A percentile compares a stretch with the other conserved stretches of the same genome.
These are phyloP conservation scores for Pachliopta kotzebuea DNA, from an alignment of 2,888 invertebrate genomes.

Conservation along the genomic window DNA sequence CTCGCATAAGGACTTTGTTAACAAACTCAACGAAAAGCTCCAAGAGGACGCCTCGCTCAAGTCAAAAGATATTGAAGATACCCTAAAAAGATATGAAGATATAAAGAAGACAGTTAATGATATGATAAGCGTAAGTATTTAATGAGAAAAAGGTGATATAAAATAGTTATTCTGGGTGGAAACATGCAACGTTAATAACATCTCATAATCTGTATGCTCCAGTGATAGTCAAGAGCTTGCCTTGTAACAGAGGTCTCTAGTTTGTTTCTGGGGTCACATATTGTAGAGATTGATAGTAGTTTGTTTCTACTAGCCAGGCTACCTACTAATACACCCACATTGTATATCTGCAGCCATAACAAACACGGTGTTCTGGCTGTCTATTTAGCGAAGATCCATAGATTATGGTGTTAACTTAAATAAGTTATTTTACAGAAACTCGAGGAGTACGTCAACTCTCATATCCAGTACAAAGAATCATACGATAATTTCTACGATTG, in stretches of 20 bases:
- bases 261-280: no score
- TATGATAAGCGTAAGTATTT: constrained; percentile 81
- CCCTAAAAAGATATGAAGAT: constrained; percentile 85
- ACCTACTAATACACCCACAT: no score
- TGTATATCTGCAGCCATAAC: no score
- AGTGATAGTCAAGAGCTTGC: no score
- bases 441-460: constrained; percentile 91
- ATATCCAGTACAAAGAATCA: constrained; percentile 92
- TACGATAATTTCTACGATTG: constrained; percentile 92
- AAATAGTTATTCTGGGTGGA: not conserved
- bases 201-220: not conserved
- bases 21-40: constrained; percentile 87
- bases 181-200: not conserved
- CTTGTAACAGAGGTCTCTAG: no score
- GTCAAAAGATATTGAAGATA: constrained; percentile 84
- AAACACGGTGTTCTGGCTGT: no score
- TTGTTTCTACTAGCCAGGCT: no score
- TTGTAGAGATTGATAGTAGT: no score
- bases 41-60: constrained; percentile 85
- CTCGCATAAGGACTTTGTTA: constrained; percentile 88
- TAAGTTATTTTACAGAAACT: constrained; percentile 76
- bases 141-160: not conserved
- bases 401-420: not conserved
- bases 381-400: no score
- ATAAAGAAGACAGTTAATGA: constrained; percentile 84